Evolutionary conservation across 2,797 vertebrate genomes (phyloP).

Genomic region (Chromis chromis): DNA sequence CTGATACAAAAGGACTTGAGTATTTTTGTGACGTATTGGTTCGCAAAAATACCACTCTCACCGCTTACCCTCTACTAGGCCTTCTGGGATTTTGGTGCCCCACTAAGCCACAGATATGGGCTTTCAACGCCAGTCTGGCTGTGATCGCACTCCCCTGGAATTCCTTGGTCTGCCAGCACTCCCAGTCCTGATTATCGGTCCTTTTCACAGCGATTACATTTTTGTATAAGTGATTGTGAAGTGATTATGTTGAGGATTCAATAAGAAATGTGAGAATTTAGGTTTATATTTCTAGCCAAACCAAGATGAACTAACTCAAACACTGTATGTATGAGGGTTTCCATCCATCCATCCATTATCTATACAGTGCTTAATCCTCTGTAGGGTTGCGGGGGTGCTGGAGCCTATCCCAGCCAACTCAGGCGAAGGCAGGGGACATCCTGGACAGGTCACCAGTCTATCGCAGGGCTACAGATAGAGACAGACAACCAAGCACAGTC

Average conservation of each 20-base stretch:
- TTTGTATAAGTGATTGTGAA: constrained; percentile 51
- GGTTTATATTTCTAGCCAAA: constrained; percentile 14
- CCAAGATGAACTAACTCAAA: neutral
- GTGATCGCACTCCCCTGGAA: constrained; percentile 74
- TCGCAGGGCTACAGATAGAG: too few relatives aligned
- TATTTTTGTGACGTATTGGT: constrained; percentile 4
- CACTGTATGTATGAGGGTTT: neutral
- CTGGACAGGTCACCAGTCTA: too few relatives aligned
- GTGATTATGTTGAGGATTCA: constrained; percentile 41
- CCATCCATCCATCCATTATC: too few relatives aligned
- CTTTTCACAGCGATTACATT: constrained; percentile 53
- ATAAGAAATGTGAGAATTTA: constrained; percentile 1
- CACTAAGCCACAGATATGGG: constrained; percentile 66
- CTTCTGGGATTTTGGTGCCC: constrained; percentile 56
- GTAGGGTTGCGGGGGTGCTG: too few relatives aligned
- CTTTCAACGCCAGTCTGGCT: constrained; percentile 67
- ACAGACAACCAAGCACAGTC: too few relatives aligned
- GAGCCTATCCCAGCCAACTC: too few relatives aligned
- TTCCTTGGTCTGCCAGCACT: constrained; percentile 55
- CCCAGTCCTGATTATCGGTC: constrained; percentile 55
- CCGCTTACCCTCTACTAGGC: neutral
- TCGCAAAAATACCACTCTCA: constrained; percentile 14
- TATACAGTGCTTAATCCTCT: too few relatives aligned
- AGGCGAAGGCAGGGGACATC: too few relatives aligned
- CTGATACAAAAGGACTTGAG: neutral